Conservation (phyloP, 2,888 invertebrate genomes). For the Chymomyza amoena region DNA sequence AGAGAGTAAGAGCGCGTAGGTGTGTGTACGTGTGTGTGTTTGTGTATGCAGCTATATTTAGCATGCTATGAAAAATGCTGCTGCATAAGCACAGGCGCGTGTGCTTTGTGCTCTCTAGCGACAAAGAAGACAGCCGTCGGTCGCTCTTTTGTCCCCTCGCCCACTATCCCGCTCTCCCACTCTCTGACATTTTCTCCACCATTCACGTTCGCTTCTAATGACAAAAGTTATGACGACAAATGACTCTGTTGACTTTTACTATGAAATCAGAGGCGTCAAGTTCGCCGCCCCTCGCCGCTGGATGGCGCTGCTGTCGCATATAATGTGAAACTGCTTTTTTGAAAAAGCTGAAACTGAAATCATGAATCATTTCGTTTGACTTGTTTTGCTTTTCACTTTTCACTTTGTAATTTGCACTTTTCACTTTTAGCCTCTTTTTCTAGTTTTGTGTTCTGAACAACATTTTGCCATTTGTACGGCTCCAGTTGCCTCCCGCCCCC, state of each 20-base stretch:
- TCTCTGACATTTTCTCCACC: neutral
- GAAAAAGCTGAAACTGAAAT: slow-evolving; percentile 26
- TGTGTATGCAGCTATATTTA: slow-evolving; percentile 42
- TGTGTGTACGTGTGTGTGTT: slow-evolving; percentile 16
- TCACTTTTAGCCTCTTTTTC: slow-evolving; percentile 42
- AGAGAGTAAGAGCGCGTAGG: neutral
- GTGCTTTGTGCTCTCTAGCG: neutral
- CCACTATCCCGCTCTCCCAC: neutral
- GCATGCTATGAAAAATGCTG: slow-evolving; percentile 67
- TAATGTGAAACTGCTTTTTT: neutral
- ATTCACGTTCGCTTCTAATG: slow-evolving; percentile 49
- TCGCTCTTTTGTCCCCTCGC: slow-evolving; percentile 2
- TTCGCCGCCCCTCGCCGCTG: neutral
- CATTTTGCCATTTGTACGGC: neutral
- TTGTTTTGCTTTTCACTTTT: slow-evolving; percentile 20
- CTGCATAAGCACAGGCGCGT: slow-evolving; percentile 25
- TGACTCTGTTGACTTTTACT: slow-evolving; percentile 68
- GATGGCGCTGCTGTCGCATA: no score
- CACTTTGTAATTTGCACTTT: slow-evolving; percentile 18
- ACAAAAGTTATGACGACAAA: slow-evolving; percentile 70
- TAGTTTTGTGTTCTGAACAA: slow-evolving; percentile 32
- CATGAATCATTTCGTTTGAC: slow-evolving; percentile 58
- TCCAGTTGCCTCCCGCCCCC: no score
- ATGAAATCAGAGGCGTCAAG: slow-evolving; percentile 52
- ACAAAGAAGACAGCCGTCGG: slow-evolving; percentile 2